phyloP scores from a whole-genome alignment of 2,113 vertebrate species.

The Apeltes quadracus region DNA sequence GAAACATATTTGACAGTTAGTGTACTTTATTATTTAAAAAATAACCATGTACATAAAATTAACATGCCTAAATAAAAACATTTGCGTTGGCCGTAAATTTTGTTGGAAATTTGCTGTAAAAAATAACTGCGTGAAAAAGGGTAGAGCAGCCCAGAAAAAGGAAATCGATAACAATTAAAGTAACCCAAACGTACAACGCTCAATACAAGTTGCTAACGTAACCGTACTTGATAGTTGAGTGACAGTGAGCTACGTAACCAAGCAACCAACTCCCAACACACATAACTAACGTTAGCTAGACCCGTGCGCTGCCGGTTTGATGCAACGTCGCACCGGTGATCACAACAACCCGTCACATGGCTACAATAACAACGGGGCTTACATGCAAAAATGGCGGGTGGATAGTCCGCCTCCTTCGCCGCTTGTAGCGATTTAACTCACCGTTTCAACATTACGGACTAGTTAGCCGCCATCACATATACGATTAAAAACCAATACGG shows the following conservation, averaged over 20 bases:
- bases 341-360: constrained; percentile 63
- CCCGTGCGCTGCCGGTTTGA: background rate
- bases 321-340: background rate
- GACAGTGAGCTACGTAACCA: constrained; percentile 60
- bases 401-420: background rate
- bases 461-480: background rate
- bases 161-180: background rate
- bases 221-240: constrained; percentile 9
- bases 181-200: background rate
- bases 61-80: constrained; percentile 46
- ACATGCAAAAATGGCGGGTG: background rate
- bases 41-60: constrained; percentile 59
- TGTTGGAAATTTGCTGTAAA: background rate
- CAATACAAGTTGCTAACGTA: background rate
- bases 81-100: constrained; percentile 1
- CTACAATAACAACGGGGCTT: constrained; percentile 63
- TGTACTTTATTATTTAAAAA: constrained; percentile 78
- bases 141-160: background rate
- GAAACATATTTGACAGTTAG: constrained; percentile 75
- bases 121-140: constrained; percentile 5
- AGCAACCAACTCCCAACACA: constrained; percentile 53
- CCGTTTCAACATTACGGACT: background rate
- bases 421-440: background rate
- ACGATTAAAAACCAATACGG: background rate
- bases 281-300: background rate